Conservation (phyloP, 2,113 vertebrate species). For the Bolborhynchus lineola region DNA sequence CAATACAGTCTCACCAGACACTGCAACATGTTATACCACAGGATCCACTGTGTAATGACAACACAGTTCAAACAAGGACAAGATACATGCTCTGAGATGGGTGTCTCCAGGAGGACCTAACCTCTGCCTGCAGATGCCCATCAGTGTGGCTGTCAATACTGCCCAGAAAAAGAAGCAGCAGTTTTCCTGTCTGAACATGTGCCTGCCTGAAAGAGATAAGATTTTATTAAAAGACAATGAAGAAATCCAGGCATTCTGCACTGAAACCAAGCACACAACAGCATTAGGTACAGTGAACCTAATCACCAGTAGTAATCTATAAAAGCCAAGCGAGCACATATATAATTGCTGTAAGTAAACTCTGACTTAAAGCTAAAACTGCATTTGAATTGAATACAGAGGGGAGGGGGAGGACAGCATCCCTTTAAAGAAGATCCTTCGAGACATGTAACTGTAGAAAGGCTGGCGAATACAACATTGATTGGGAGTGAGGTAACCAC, state of each 20-base stretch:
- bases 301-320: background rate
- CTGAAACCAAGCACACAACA: background rate
- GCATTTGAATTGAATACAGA: background rate
- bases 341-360: conserved; percentile 37
- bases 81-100: background rate
- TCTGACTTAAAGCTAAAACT: conserved; percentile 4
- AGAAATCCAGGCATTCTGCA: background rate
- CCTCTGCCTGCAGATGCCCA: background rate
- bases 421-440: conserved; percentile 69
- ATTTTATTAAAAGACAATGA: background rate
- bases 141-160: background rate
- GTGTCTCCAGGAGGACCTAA: background rate
- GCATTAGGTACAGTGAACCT: background rate
- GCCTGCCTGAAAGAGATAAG: background rate
- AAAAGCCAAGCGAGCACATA: background rate
- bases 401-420: background rate
- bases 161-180: background rate
- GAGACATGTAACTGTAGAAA: conserved; percentile 71
- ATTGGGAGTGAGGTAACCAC: conserved; percentile 86
- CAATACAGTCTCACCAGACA: background rate
- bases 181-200: background rate
- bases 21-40: background rate
- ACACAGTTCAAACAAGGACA: background rate
- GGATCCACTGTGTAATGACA: background rate
- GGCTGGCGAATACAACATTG: conserved; percentile 75